Evolutionary conservation across 1,140 invertebrate species (phyloP), one percentile per base, ranked within the genome.

Genomic region (Grapholita molesta): DNA sequence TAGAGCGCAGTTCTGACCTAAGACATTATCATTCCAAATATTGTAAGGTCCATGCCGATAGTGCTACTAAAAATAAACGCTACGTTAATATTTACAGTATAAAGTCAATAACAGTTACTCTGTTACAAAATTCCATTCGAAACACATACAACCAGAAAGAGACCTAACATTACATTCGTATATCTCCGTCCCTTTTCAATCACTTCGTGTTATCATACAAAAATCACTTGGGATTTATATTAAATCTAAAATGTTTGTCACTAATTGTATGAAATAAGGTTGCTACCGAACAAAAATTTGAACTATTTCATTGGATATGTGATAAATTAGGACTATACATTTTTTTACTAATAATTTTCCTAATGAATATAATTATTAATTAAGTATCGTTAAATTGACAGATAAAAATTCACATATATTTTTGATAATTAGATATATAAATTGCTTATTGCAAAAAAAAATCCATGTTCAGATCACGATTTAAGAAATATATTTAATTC

Each of bases 311-410:
- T 30, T 25, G 55, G 57, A 71, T 71, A 72, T 75, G 71, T 72
- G 52, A 66, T 48, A 70, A 71, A 66, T 25, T 33, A 42, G 32
- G 30, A 38, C 18, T 32, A 70, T 57, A 61, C 24, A 61, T 9
- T 65, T 65, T 7, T 24, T 11, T 12, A n/a, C 30, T 35, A 38
- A 33, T 64, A 64, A 64, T 35, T 64, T n/a, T 33, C 15, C 55
- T 38, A 67, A 70, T 15, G 11, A 68, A 72, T 68, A 67, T 71
- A 71, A 64, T 66, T n/a, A n/a, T n/a, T n/a, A n/a, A n/a, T 69
- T 53, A 69, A 72, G 73, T 78, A 74, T 69, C 67, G 67, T 69
- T 38, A 79, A 79, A 79, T 79, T 79, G 77, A 79, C 74, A 71
- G 53, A 72, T 69, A 55, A 69, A n/a, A 73, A 74, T 71, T 73